Percentiles rank a stretch among this genome's conserved stretches.
Conservation (phyloP, 1,140 invertebrate species). For the honey bee (Apis mellifera) region Amel_HAv3.1 CM009939.2:3624501-3625000, state of each 20-base stretch:
- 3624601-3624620: too few relatives aligned
- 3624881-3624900: neutral
- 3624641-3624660: neutral
- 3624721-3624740: constrained; percentile 21
- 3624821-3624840: neutral
- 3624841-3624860: neutral
- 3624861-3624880: constrained; percentile 1
- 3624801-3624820: neutral
- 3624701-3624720: neutral
- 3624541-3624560: too few relatives aligned
- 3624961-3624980: neutral
- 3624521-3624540: too few relatives aligned
- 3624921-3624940: constrained; percentile 17
- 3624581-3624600: too few relatives aligned
- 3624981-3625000: neutral
- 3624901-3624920: constrained; percentile 24
- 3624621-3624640: too few relatives aligned
- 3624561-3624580: too few relatives aligned
- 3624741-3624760: neutral
- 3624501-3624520: too few relatives aligned
- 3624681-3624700: neutral
- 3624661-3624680: neutral
- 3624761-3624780: constrained; percentile 9
- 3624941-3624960: neutral
- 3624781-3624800: constrained; percentile 7